Evolutionary conservation across 2,113 vertebrate genomes (phyloP), one percentile per base, ranked within the genome.

Genomic region (Ailurus styani): DNA sequence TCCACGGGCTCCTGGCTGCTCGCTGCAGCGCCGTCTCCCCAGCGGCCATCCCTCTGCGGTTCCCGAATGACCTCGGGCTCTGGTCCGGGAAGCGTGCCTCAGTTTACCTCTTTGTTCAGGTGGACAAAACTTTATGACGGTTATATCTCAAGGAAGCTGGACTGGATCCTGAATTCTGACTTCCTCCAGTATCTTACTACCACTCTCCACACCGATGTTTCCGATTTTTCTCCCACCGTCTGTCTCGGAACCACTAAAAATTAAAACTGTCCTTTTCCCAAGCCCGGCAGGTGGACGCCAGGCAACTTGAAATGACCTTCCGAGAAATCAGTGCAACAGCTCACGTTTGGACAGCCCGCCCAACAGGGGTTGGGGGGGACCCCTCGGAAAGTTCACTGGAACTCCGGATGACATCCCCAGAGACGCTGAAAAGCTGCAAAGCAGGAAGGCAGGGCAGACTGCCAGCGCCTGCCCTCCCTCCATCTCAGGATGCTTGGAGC

Each of bases 1-100:
- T 40, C 42, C 1, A 3, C 0, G 27, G 21, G 57, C 64, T 54
- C n/a, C 42, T 42, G 34, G 13, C 11, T 7, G 54, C 3, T 47
- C 12, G 20, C n/a, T 34, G 18, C 6, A 8, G 10, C 1, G 1
- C 20, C 0, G 2, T 40, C 7, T n/a, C 54, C 37, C 15, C 15
- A 3, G 29, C 4, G 0, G 25, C 13, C 3, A 9, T 14, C 25
- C 34, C 42, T 42, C 54, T 2, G 10, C 54, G 15, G 12, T 23
- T 27, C 12, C 45, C 50, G 0, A 10, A 27, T 18, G 10, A 34
- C 42, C 27, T 20, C n/a, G 6, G 14, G 27, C 21, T 73, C 77
- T 37, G 54, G 64, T 31, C 0, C 0, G 12, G 55, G 55, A 25
- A 45, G 6, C 42, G 14, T 75, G 40, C 13, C 72, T 75, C 25